Base-by-base conservation (phyloP, 2,888 invertebrate species). In the Pediacus dermestoides region DNA sequence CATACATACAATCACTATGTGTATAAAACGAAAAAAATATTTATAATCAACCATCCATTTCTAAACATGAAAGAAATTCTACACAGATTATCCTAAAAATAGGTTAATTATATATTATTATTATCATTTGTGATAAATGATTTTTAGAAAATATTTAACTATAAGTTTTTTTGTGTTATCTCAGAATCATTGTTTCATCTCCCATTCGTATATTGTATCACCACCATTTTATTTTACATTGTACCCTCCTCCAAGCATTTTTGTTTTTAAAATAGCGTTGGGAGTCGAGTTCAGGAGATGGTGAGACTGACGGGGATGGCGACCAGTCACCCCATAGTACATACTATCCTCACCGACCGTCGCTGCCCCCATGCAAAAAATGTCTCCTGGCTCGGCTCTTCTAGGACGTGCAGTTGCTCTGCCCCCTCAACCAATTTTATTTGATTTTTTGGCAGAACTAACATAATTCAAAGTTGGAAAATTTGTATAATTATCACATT, bases 61-160 rank as follows among this genome's bases (percentile, higher is more conserved):
- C 69, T 70, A 68, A n/a, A n/a, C n/a, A n/a, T n/a, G n/a, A n/a
- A n/a, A n/a, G n/a, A n/a, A n/a, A n/a, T n/a, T n/a, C n/a, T n/a
- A n/a, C n/a, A n/a, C n/a, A n/a, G n/a, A n/a, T n/a, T n/a, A n/a
- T n/a, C n/a, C n/a, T n/a, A n/a, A n/a, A n/a, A n/a, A n/a, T n/a
- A n/a, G 56, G 55, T 61, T 59, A 60, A 58, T 58, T 62, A 59
- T 58, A 54, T 23, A 23, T 23, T 23, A 23, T 23, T 52, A n/a
- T n/a, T n/a, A n/a, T n/a, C 65, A 61, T 70, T 71, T 72, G 71
- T 72, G 71, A 71, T 71, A 72, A 69, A 68, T 68, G 66, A 66
- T 57, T 57, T 53, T 47, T 71, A 70, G 70, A 64, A 66, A 61
- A 65, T 62, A 59, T 63, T 63, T 65, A 64, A 68, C 63, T 61